Evolutionary conservation across 1,140 invertebrate genomes (phyloP).

Genomic region (Pantala flavescens): DNA sequence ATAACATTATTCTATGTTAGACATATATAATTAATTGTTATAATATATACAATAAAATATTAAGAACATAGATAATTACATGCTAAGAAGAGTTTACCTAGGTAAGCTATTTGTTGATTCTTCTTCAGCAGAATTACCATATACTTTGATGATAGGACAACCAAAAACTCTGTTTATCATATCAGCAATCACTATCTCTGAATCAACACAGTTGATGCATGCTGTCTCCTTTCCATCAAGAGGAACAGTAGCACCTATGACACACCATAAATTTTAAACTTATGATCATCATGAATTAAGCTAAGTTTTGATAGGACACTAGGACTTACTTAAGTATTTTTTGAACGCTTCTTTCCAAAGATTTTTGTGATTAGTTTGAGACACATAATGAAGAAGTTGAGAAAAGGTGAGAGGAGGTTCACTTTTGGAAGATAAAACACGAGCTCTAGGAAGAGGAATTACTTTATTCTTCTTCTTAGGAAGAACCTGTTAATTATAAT

Average conservation of each 20-base stretch:
- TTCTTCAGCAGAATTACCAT: constrained; percentile 29
- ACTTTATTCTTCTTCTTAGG: constrained; percentile 54
- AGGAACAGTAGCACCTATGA: constrained; percentile 21
- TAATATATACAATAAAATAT: too few species aligned
- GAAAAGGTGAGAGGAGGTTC: constrained; percentile 57
- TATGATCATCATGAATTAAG: background rate
- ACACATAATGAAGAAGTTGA: constrained; percentile 66
- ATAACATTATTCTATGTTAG: too few species aligned
- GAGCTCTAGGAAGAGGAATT: constrained; percentile 55
- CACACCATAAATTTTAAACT: background rate
- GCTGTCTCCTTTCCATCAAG: constrained; percentile 19
- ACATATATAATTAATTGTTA: too few species aligned
- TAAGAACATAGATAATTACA: background rate
- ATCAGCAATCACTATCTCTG: constrained; percentile 57
- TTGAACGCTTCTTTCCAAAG: constrained; percentile 75
- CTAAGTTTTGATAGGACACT: constrained; percentile 24
- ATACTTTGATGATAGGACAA: constrained; percentile 54
- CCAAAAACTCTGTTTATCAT: constrained; percentile 58
- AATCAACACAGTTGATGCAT: constrained; percentile 24
- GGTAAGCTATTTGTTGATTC: background rate
- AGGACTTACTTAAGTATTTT: constrained; percentile 52
- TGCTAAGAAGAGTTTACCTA: background rate
- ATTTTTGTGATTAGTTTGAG: constrained; percentile 68
- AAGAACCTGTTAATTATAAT: constrained; percentile 39
- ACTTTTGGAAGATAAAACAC: constrained; percentile 39